A percentile compares a stretch with the other conserved stretches of the same genome.
Evolutionary conservation across 30 jellyfish, hydroid and myxozoan genomes (phyloP).

Genomic region (Aurelia coerulea): DNA sequence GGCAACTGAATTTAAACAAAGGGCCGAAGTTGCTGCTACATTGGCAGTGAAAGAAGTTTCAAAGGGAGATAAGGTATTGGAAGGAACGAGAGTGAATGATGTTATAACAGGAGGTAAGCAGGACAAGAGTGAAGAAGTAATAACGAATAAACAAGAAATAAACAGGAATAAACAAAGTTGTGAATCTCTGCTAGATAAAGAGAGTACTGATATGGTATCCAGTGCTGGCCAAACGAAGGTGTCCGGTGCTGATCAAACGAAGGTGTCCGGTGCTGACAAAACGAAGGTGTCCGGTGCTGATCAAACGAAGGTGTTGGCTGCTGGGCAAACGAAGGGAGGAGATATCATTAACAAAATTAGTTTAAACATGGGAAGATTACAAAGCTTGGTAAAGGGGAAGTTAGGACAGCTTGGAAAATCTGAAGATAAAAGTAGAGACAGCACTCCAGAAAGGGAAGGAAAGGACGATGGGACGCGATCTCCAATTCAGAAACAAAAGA

Average conservation of each 20-base stretch:
- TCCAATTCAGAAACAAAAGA: no score
- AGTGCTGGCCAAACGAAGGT: not conserved
- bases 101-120: no score
- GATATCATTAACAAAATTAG: not conserved
- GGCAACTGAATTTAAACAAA: not conserved
- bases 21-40: not conserved
- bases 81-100: no score
- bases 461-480: no score
- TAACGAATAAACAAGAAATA: no score
- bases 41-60: not conserved
- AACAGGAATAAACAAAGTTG: no score
- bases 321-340: not conserved
- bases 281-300: not conserved
- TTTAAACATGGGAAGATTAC: not conserved
- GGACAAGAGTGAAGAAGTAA: no score
- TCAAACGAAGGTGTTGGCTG: not conserved
- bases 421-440: not conserved
- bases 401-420: not conserved
- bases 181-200: no score
- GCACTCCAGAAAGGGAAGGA: conserved; percentile 1
- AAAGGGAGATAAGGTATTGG: not conserved
- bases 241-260: not conserved
- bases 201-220: no score
- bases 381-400: not conserved
- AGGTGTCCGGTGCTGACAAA: not conserved